These are phyloP conservation scores for Distichodus sexfasciatus DNA, from an alignment of 2,797 vertebrate genomes.

Conservation along the genomic window DNA sequence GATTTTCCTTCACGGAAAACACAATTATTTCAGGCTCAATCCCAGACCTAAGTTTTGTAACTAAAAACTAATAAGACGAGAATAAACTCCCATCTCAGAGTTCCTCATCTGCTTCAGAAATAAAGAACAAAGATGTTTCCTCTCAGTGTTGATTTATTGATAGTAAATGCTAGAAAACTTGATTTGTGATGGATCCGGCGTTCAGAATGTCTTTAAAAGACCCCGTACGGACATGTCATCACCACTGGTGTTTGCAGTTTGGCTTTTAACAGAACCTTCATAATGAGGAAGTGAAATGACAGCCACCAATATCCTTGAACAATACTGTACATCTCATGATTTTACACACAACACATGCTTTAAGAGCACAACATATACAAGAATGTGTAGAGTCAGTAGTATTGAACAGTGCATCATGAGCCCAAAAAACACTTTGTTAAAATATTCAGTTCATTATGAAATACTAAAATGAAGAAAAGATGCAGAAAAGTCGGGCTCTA, in stretches of 20 bases:
- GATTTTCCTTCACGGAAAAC: no score
- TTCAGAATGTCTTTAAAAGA: neutral
- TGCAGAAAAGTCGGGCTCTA: no score
- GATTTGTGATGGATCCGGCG: no score
- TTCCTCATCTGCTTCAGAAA: neutral
- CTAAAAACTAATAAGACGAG: neutral
- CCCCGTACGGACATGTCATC: neutral
- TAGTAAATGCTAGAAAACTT: neutral
- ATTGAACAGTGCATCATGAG: neutral
- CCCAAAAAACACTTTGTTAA: no score
- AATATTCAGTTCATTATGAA: no score
- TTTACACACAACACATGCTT: neutral
- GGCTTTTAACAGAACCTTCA: neutral
- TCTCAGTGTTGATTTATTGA: conserved; percentile 13
- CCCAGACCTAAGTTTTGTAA: no score
- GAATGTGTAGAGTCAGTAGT: neutral
- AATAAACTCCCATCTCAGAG: neutral
- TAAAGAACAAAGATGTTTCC: neutral
- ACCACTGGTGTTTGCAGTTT: neutral
- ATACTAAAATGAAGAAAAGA: no score
- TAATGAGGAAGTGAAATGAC: neutral
- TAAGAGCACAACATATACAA: neutral
- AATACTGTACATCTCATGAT: neutral
- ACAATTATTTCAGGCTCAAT: no score
- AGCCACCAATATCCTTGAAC: neutral